Percentiles rank a stretch among this genome's conserved stretches.
These are phyloP conservation scores for Hydroisotoma schaefferi DNA, from an alignment of 2,888 invertebrate species.

Conservation along the genomic window DNA sequence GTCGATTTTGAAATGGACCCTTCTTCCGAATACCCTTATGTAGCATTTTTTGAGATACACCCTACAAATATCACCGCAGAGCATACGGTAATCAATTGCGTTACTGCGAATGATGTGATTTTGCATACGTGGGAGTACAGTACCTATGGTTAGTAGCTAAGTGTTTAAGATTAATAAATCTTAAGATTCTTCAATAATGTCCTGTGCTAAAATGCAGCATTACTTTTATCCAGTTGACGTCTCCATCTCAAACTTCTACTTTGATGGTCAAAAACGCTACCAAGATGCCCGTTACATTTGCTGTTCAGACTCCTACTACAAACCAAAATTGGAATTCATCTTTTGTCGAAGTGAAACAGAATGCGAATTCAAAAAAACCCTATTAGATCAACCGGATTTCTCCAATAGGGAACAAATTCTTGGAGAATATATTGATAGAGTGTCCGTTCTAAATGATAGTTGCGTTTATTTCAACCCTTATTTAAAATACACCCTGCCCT, in stretches of 20 bases:
- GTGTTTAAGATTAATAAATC: neutral
- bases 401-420: constrained; percentile 23
- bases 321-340: constrained; percentile 34
- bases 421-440: constrained; percentile 21
- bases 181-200: neutral
- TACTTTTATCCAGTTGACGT: constrained; percentile 37
- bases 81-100: constrained; percentile 36
- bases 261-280: constrained; percentile 36
- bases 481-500: constrained; percentile 35
- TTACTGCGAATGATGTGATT: constrained; percentile 21
- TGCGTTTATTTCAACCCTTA: constrained; percentile 33
- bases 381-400: constrained; percentile 28
- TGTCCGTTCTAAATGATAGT: constrained; percentile 24
- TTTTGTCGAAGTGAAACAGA: constrained; percentile 27
- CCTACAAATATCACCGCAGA: constrained; percentile 29
- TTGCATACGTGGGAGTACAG: constrained; percentile 40
- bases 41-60: constrained; percentile 31
- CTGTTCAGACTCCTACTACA: constrained; percentile 38
- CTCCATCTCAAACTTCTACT: constrained; percentile 33
- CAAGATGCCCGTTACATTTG: constrained; percentile 39
- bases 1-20: constrained; percentile 28
- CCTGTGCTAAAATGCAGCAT: too few relatives aligned
- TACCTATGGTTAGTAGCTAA: constrained; percentile 23
- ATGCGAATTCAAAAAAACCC: constrained; percentile 32
- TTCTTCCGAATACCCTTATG: constrained; percentile 26